These are phyloP conservation scores for Cetonia aurata DNA, from an alignment of 2,888 invertebrate genomes.

Conservation along the genomic window DNA sequence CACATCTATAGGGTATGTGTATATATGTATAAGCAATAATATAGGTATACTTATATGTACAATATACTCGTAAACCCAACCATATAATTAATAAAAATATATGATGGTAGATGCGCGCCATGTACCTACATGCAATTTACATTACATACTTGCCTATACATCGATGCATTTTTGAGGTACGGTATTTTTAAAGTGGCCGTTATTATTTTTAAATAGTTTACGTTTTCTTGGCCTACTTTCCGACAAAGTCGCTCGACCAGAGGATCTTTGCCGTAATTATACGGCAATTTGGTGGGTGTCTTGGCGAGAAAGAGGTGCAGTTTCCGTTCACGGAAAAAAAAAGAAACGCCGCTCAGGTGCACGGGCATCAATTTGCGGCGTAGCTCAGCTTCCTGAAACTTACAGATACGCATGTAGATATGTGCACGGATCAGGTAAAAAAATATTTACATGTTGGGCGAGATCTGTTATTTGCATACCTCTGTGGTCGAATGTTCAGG, in stretches of 20 bases:
- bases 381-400: no score
- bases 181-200: conserved; percentile 25
- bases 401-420: no score
- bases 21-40: no score
- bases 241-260: conserved; percentile 23
- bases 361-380: not conserved
- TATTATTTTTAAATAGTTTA: conserved; percentile 39
- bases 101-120: not conserved
- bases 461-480: no score
- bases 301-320: conserved; percentile 23
- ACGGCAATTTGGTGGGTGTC: conserved; percentile 34
- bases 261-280: conserved; percentile 25
- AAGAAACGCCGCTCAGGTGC: conserved; percentile 16
- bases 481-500: no score
- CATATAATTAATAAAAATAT: conserved; percentile 12
- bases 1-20: no score
- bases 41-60: no score
- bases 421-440: no score
- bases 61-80: no score
- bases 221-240: conserved; percentile 41
- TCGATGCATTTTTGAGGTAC: not conserved
- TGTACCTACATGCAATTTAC: not conserved
- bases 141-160: not conserved
- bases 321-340: conserved; percentile 26
- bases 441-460: no score